Evolutionary conservation across 1,140 invertebrate species (phyloP).

Genomic region (Drosophila arizonae): DNA sequence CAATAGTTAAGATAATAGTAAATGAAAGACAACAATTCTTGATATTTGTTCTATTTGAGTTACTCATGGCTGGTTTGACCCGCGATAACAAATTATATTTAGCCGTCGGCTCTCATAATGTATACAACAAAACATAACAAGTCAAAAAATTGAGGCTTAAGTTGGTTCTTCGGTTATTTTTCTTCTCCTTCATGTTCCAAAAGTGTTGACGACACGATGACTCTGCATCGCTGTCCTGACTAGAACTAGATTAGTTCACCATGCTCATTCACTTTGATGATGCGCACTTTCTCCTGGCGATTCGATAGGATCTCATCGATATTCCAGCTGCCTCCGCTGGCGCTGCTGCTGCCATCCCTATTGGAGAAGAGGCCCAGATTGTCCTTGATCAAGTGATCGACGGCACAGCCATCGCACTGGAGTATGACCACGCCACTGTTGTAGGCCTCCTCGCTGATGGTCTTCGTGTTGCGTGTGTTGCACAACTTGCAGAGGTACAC

Average conservation of each 20-base stretch:
- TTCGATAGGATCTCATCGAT: conserved; percentile 92
- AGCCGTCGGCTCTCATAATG: conserved; percentile 36
- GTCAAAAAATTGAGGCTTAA: conserved; percentile 20
- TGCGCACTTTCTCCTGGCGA: conserved; percentile 87
- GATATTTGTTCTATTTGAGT: background rate
- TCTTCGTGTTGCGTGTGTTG: conserved; percentile 88
- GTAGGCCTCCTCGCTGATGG: conserved; percentile 93
- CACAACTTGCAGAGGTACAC: conserved; percentile 95
- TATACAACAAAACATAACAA: conserved; percentile 34
- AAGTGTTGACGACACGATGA: conserved; percentile 29
- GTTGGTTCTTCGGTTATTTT: conserved; percentile 6
- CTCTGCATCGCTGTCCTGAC: conserved; percentile 51
- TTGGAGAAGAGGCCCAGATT: conserved; percentile 93
- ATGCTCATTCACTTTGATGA: conserved; percentile 80
- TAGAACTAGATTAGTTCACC: conserved; percentile 77
- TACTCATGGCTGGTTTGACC: conserved; percentile 36
- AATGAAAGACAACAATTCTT: conserved; percentile 12
- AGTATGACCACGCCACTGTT: conserved; percentile 94
- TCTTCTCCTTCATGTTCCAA: background rate
- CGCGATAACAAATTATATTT: conserved; percentile 34
- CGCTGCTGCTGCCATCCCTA: conserved; percentile 84
- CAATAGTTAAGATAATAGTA: conserved; percentile 42
- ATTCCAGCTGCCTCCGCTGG: conserved; percentile 86
- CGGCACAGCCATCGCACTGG: conserved; percentile 91
- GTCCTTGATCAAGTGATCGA: conserved; percentile 95